Base-by-base conservation (phyloP, 2,888 invertebrate species). In the Allygus modestus region DNA sequence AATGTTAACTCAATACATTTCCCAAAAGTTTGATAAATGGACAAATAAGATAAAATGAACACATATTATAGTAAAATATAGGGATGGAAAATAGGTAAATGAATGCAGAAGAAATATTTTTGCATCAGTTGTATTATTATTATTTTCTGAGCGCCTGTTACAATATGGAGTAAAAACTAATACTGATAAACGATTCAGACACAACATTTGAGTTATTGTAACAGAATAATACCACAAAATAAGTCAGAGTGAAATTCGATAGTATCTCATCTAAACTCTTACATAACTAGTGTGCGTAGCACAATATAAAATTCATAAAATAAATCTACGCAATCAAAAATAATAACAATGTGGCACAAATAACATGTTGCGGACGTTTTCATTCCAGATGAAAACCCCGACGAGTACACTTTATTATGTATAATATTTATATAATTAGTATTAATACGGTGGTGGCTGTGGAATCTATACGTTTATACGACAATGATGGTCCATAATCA, bases 271-370 rank as follows among this genome's bases (percentile, higher is more conserved):
- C 46, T 46, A 46, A 51, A 77, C n/a, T 77, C 77, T 77, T 77
- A 77, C 11, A 31, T 77, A 77, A 46, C 77, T 77, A 77, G 37
- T 77, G 77, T 77, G 77, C 77, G 46, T 77, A 77, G 77, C 77
- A 77, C 77, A 77, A 77, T 77, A 77, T 51, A 77, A 77, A 77
- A 77, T 43, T 51, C 77, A 51, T 77, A 77, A 77, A 77, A 77
- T 77, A 77, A 77, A 51, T 77, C 77, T 77, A 77, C 77, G n/a
- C 51, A 77, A 51, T 77, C 41, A 77, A 77, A 77, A 77, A 77
- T 77, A 77, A 77, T 51, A 77, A 46, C 51, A 77, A 77, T 51
- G 77, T 77, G 77, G 77, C 77, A 77, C 77, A 77, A 51, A 77
- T 46, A 77, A 77, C 77, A 77, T 77, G 12, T 77, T 46, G 51